These are phyloP conservation scores for Phallusia fumigata DNA, from an alignment of 23 tunicate species.

Conservation along the genomic window DNA sequence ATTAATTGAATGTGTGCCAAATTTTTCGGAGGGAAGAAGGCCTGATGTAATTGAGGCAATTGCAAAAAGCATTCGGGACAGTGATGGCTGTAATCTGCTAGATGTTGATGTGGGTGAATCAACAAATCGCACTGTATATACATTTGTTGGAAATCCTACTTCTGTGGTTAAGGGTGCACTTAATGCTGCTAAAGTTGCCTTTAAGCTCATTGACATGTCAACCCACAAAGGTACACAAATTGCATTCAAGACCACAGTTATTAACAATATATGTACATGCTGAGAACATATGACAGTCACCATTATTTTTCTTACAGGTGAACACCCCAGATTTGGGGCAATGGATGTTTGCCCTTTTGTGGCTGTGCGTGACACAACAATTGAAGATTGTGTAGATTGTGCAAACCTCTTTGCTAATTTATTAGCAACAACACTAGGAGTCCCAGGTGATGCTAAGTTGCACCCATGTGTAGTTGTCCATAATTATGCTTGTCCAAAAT, in stretches of 20 bases:
- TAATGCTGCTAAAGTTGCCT: slow-evolving; percentile 71
- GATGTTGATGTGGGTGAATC: slow-evolving; percentile 73
- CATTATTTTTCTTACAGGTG: slow-evolving; percentile 44
- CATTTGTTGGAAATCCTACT: slow-evolving; percentile 63
- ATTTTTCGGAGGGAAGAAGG: slow-evolving; percentile 82
- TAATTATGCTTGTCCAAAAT: neutral
- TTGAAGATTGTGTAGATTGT: slow-evolving; percentile 74
- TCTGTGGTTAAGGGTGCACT: slow-evolving; percentile 73
- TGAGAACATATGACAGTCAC: too few relatives aligned
- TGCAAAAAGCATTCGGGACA: slow-evolving; percentile 53
- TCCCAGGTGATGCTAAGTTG: slow-evolving; percentile 34
- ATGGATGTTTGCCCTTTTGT: slow-evolving; percentile 92
- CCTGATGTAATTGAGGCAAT: slow-evolving; percentile 63
- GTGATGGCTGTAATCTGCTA: slow-evolving; percentile 58
- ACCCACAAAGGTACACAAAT: slow-evolving; percentile 45
- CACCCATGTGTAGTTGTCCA: too few relatives aligned
- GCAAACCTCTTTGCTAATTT: slow-evolving; percentile 47
- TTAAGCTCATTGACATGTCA: slow-evolving; percentile 66
- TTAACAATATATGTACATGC: too few relatives aligned
- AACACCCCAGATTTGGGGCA: slow-evolving; percentile 91
- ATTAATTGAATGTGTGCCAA: slow-evolving; percentile 82
- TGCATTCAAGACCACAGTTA: neutral
- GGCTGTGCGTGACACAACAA: slow-evolving; percentile 66
- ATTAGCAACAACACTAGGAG: slow-evolving; percentile 37
- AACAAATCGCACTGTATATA: slow-evolving; percentile 85